Percentiles rank a stretch among this genome's conserved stretches.
phyloP scores from a whole-genome alignment of 2,797 vertebrate genomes.

The Spondyliosoma cantharus region DNA sequence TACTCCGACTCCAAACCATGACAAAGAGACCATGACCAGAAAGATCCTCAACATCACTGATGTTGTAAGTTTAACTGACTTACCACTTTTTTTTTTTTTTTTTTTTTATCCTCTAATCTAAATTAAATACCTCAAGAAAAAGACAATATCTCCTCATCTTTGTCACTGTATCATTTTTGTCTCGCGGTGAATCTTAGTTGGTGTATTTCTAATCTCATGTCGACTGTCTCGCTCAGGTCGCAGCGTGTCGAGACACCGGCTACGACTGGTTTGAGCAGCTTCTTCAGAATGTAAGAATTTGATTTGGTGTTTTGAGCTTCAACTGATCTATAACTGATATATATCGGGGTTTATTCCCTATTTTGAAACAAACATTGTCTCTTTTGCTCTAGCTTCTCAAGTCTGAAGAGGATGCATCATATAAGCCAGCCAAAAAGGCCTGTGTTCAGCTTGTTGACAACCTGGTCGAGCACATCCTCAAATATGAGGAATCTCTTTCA shows the following conservation, averaged over 20 bases:
- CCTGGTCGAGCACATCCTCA: conserved; percentile 97
- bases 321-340: neutral
- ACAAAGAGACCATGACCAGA: conserved; percentile 96
- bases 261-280: conserved; percentile 99
- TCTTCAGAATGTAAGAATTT: conserved; percentile 92
- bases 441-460: conserved; percentile 98
- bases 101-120: neutral
- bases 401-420: conserved; percentile 95
- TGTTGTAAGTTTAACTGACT: conserved; percentile 85
- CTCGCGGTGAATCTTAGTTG: neutral
- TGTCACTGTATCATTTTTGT: neutral
- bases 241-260: conserved; percentile 96
- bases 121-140: neutral
- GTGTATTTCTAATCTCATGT: neutral
- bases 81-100: neutral
- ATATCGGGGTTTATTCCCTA: neutral
- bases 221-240: conserved; percentile 84
- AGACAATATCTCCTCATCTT: neutral
- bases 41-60: conserved; percentile 99
- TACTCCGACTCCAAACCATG: conserved; percentile 93
- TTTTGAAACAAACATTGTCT: neutral
- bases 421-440: conserved; percentile 97
- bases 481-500: conserved; percentile 96
- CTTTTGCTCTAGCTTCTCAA: conserved; percentile 87
- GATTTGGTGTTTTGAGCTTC: neutral